phyloP scores from a whole-genome alignment of 2,113 vertebrate species.

The Pterocles gutturalis region DNA sequence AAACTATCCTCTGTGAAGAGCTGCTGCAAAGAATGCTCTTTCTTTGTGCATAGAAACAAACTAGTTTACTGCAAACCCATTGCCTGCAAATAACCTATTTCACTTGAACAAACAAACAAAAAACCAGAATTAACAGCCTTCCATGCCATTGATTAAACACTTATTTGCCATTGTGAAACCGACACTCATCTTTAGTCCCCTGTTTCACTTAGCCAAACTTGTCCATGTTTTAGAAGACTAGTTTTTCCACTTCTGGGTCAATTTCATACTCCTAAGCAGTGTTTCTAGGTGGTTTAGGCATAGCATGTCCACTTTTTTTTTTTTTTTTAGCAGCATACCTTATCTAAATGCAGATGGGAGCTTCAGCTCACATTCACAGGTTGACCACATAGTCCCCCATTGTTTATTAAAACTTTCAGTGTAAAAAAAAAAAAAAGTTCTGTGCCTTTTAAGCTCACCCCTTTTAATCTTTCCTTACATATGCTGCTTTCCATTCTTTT shows the following conservation, averaged over 20 bases:
- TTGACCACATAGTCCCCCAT: neutral
- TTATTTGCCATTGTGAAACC: neutral
- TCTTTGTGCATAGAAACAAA: neutral
- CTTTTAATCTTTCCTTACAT: neutral
- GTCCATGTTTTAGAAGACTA: neutral
- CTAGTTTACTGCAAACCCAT: neutral
- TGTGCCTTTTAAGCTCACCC: neutral
- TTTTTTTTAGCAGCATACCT: neutral
- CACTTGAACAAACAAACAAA: neutral
- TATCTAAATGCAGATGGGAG: neutral
- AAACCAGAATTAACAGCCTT: neutral
- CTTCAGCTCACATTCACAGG: neutral
- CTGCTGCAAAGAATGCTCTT: neutral
- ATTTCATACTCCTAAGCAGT: neutral
- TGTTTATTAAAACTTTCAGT: neutral
- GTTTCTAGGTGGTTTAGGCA: neutral
- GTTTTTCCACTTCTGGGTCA: neutral
- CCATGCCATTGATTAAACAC: neutral
- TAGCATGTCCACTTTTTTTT: too few relatives aligned
- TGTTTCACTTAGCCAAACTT: neutral
- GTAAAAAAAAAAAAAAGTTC: neutral
- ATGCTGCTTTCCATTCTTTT: neutral
- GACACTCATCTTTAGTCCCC: neutral
- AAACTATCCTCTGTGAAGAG: neutral
- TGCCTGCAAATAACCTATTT: neutral